phyloP scores from a whole-genome alignment of 1,140 invertebrate species.

The Orius laevigatus region DNA sequence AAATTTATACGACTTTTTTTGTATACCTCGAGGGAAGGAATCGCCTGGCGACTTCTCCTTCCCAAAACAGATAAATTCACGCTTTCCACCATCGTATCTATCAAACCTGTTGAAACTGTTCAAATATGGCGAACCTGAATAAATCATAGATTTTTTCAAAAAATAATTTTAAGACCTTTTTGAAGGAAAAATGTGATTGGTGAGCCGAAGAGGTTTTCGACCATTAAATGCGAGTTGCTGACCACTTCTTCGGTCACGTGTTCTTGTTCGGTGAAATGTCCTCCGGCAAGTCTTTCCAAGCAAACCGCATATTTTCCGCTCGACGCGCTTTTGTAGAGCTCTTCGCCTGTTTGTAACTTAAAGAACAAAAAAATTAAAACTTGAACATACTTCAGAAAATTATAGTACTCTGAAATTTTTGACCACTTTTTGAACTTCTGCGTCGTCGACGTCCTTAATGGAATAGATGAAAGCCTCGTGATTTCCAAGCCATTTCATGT shows the following conservation, averaged over 20 bases:
- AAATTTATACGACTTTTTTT: too few species aligned
- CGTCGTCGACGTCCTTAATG: slow-evolving; percentile 29
- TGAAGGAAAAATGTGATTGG: slow-evolving; percentile 4
- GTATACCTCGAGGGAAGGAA: slow-evolving; percentile 11
- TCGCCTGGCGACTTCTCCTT: slow-evolving; percentile 16
- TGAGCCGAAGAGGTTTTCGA: slow-evolving; percentile 9
- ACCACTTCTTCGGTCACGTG: slow-evolving; percentile 6
- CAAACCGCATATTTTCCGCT: slow-evolving; percentile 31
- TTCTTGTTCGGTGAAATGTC: slow-evolving; percentile 10
- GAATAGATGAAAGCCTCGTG: slow-evolving; percentile 39
- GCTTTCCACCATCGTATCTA: slow-evolving; percentile 9
- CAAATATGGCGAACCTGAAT: slow-evolving; percentile 16
- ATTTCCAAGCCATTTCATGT: slow-evolving; percentile 35
- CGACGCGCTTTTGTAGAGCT: slow-evolving; percentile 27
- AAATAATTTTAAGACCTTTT: slow-evolving; percentile 7
- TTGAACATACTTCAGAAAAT: too few species aligned
- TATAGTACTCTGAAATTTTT: slow-evolving; percentile 19
- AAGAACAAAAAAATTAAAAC: slow-evolving; percentile 22
- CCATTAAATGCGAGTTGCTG: slow-evolving; percentile 9
- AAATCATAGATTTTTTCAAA: not conserved
- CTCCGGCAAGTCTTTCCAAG: slow-evolving; percentile 35
- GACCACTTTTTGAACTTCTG: slow-evolving; percentile 27
- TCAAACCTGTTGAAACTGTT: slow-evolving; percentile 15
- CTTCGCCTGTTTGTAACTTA: slow-evolving; percentile 26
- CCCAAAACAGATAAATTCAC: slow-evolving; percentile 17